Conservation (phyloP, 1,140 invertebrate species). For the Triops longicaudatus region DNA sequence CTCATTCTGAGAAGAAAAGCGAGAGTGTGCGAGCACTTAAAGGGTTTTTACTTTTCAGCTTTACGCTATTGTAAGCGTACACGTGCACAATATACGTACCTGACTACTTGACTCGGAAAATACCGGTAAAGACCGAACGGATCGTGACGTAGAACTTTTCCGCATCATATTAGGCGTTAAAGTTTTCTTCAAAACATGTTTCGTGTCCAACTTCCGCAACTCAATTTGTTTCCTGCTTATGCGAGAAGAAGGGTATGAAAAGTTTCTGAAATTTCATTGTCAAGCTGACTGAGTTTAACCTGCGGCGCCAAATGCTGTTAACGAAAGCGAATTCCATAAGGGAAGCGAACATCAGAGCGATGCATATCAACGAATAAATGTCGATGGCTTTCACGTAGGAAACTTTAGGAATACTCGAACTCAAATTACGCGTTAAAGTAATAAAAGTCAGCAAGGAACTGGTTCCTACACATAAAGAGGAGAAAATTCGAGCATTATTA, state of each 20-base stretch:
- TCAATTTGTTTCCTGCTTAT: slow-evolving; percentile 61
- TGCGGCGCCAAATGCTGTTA: slow-evolving; percentile 75
- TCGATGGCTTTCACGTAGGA: slow-evolving; percentile 86
- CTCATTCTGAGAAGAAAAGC: background rate
- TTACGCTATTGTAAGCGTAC: background rate
- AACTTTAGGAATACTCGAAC: slow-evolving; percentile 73
- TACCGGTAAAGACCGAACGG: background rate
- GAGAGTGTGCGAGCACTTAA: background rate
- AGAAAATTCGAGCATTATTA: background rate
- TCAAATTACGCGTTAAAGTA: slow-evolving; percentile 69
- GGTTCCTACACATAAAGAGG: slow-evolving; percentile 50
- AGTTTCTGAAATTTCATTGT: background rate
- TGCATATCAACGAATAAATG: slow-evolving; percentile 80
- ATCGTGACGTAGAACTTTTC: slow-evolving; percentile 37
- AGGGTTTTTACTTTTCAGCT: background rate
- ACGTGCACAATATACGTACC: too few relatives aligned
- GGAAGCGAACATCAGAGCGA: slow-evolving; percentile 71
- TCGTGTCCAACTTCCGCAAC: slow-evolving; percentile 70
- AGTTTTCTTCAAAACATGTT: slow-evolving; percentile 71
- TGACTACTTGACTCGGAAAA: background rate
- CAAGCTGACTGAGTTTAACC: slow-evolving; percentile 45
- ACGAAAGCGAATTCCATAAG: slow-evolving; percentile 84
- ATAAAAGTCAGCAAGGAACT: slow-evolving; percentile 79
- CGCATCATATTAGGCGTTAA: slow-evolving; percentile 62
- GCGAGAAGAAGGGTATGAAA: slow-evolving; percentile 12